Evolutionary conservation across 2,888 invertebrate species (phyloP), one percentile per base, ranked within the genome.

Genomic region (Apotomis betuletana): DNA sequence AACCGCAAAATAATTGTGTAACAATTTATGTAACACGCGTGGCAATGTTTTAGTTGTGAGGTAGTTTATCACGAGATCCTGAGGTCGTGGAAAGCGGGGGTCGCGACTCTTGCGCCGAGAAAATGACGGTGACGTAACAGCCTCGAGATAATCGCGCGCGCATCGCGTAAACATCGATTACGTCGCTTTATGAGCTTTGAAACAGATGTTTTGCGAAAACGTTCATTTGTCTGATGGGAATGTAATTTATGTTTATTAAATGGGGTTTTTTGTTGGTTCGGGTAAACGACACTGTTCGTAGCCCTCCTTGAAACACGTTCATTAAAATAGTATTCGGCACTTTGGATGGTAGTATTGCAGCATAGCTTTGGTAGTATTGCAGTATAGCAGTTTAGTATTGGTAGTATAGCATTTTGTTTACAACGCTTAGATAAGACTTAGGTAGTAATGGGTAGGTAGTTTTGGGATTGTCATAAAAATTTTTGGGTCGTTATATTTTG

Each of bases 31-130:
- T 68, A 72, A 72, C 70, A 70, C 72, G 68, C 57, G 67, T 67
- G 44, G 62, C 62, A 71, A 62, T 72, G 71, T 72, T 72, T 68
- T 72, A 72, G 72, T 57, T 69, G 62, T 63, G 52, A 68, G 67
- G 67, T 70, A 65, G 67, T 72, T 81, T 80, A 79, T 81, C 76
- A 78, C 71, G 77, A 64, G 74, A 78, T 71, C 78, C 74, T 49
- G 80, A 79, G 87, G 87, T 86, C 86, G 82, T 84, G 86, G 88
- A 88, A 88, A 88, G 86, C 79, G 75, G 77, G 70, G 75, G 70
- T 74, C 76, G 76, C 77, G 77, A 77, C 79, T 64, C 76, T 75
- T 74, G 76, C 76, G 75, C 75, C 77, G 78, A 82, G 84, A 81
- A 81, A 85, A 85, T 78, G 72, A 69, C 70, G 46, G 75, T 87